These are phyloP conservation scores for Crotalus horridus DNA, from an alignment of 2,113 vertebrate genomes.

Conservation along the genomic window DNA sequence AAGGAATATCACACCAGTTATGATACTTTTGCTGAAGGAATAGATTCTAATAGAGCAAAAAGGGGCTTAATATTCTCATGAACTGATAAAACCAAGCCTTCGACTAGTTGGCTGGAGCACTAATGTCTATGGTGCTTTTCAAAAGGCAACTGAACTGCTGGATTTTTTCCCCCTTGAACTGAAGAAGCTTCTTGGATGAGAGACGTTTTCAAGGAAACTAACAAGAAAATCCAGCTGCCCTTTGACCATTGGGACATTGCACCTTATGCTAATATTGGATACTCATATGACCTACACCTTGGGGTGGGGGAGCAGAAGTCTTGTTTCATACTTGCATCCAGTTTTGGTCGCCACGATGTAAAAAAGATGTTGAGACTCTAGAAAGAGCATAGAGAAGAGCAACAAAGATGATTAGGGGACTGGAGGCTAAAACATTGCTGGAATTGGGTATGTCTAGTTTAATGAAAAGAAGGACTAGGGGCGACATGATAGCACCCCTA, in stretches of 20 bases:
- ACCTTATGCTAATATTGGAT: not conserved
- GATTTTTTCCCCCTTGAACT: not conserved
- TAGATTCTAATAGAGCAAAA: slow-evolving; percentile 27
- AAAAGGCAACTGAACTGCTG: too few species aligned
- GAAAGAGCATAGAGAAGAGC: too few species aligned
- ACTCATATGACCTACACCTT: not conserved
- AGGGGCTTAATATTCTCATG: not conserved
- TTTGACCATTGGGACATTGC: too few species aligned
- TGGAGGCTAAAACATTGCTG: too few species aligned
- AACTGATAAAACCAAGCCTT: not conserved
- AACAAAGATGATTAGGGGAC: too few species aligned
- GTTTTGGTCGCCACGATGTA: too few species aligned
- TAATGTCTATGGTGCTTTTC: too few species aligned
- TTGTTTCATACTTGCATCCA: not conserved
- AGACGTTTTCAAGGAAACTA: not conserved
- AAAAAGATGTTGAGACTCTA: too few species aligned
- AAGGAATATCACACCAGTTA: slow-evolving; percentile 14
- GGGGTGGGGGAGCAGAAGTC: not conserved
- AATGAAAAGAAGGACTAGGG: too few species aligned
- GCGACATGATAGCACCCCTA: too few species aligned
- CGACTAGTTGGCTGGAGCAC: not conserved
- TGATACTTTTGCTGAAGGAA: slow-evolving; percentile 30
- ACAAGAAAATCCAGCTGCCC: too few species aligned
- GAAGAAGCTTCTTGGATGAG: not conserved
- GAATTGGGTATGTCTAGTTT: too few species aligned